These are phyloP conservation scores for Tenthredo notha DNA, from an alignment of 2,888 invertebrate genomes.

Conservation along the genomic window DNA sequence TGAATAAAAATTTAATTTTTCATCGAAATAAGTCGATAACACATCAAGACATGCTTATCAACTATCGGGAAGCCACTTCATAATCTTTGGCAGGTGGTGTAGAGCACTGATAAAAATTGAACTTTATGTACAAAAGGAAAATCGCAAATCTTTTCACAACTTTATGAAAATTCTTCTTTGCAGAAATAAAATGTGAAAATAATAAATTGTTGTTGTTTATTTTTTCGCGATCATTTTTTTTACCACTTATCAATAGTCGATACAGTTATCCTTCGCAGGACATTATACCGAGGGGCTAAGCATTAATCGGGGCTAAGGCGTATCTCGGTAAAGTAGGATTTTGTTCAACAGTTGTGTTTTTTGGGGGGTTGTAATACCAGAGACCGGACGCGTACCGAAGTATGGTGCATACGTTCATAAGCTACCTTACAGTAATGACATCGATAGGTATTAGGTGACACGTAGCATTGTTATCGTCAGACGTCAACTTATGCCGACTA, in stretches of 20 bases:
- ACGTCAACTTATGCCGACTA: background rate
- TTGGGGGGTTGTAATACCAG: background rate
- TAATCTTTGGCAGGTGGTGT: background rate
- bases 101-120: background rate
- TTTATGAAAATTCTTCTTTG: background rate
- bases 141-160: background rate
- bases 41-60: background rate
- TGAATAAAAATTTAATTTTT: background rate
- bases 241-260: background rate
- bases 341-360: background rate
- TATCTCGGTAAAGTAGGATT: conserved; percentile 15
- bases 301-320: background rate
- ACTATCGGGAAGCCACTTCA: background rate
- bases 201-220: background rate
- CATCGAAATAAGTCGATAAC: background rate
- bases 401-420: background rate
- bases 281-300: background rate
- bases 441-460: background rate
- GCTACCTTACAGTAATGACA: background rate
- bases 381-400: background rate
- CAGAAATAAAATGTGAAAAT: background rate
- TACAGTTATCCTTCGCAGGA: background rate
- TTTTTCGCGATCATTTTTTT: background rate
- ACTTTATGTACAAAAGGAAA: background rate
- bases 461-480: background rate